A percentile compares a stretch with the other conserved stretches of the same genome.
Conservation (phyloP, 2,888 invertebrate genomes). For the Archips xylosteana region DNA sequence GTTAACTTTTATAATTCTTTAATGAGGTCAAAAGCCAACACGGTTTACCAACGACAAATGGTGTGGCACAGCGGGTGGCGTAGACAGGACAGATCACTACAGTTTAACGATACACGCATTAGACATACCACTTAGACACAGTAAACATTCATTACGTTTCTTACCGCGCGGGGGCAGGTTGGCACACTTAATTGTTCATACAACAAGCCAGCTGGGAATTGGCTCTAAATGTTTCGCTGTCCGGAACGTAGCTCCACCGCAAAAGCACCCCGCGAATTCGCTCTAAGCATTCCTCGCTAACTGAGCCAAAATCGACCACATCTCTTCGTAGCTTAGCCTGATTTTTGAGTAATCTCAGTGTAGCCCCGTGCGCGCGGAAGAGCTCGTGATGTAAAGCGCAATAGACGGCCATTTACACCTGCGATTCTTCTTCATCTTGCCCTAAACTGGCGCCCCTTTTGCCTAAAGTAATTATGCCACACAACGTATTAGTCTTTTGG, state of each 20-base stretch:
- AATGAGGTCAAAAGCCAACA: slow-evolving; percentile 11
- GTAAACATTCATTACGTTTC: slow-evolving; percentile 79
- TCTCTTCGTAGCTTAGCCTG: slow-evolving; percentile 59
- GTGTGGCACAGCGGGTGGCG: slow-evolving; percentile 26
- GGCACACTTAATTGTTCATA: slow-evolving; percentile 83
- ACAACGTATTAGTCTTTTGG: slow-evolving; percentile 84
- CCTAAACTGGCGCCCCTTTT: slow-evolving; percentile 79
- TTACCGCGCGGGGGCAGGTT: slow-evolving; percentile 73
- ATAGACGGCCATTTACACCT: slow-evolving; percentile 82
- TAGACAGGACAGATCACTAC: slow-evolving; percentile 42
- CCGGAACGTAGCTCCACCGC: slow-evolving; percentile 74
- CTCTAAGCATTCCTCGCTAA: slow-evolving; percentile 53
- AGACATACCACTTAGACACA: slow-evolving; percentile 68
- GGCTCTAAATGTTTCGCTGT: slow-evolving; percentile 79
- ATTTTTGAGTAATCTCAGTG: slow-evolving; percentile 53
- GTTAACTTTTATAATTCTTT: slow-evolving; percentile 7
- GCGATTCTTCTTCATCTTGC: slow-evolving; percentile 84
- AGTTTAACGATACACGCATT: slow-evolving; percentile 55
- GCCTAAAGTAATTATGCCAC: slow-evolving; percentile 82
- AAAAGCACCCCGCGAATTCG: slow-evolving; percentile 69
- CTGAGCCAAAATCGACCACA: slow-evolving; percentile 69
- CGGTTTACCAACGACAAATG: slow-evolving; percentile 32
- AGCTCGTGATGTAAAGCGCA: slow-evolving; percentile 77
- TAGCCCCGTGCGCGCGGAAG: slow-evolving; percentile 49
- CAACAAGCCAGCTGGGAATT: slow-evolving; percentile 82